Conservation (phyloP, 2,113 vertebrate species). For the Peromyscus polionotus region DNA sequence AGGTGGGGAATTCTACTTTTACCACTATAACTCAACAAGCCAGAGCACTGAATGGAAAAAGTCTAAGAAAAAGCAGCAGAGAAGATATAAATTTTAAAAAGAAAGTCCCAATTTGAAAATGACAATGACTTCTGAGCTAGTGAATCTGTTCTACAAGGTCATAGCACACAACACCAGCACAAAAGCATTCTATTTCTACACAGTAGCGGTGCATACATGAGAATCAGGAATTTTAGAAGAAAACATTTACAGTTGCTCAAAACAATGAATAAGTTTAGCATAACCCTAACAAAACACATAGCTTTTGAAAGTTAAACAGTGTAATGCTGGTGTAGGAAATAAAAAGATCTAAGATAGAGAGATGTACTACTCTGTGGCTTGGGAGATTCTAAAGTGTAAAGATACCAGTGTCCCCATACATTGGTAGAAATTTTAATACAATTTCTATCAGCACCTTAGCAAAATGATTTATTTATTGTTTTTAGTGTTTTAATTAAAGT, state of each 20-base stretch:
- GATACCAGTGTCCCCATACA: background rate
- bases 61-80: background rate
- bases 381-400: background rate
- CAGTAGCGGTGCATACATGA: background rate
- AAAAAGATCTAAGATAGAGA: background rate
- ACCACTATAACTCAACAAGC: background rate
- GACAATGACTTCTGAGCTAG: background rate
- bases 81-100: background rate
- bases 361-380: background rate
- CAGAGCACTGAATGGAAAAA: background rate
- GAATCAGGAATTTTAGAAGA: background rate
- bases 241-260: background rate
- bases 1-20: background rate
- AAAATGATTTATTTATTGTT: background rate
- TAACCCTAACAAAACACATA: background rate
- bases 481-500: background rate
- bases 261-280: background rate
- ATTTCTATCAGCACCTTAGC: background rate
- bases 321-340: background rate
- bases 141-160: background rate
- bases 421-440: background rate
- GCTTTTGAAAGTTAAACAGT: background rate
- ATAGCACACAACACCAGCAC: background rate
- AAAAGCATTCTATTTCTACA: background rate
- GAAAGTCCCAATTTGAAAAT: background rate